Evolutionary conservation across 2,888 invertebrate genomes (phyloP).

Genomic region (Sphecodes monilicornis): DNA sequence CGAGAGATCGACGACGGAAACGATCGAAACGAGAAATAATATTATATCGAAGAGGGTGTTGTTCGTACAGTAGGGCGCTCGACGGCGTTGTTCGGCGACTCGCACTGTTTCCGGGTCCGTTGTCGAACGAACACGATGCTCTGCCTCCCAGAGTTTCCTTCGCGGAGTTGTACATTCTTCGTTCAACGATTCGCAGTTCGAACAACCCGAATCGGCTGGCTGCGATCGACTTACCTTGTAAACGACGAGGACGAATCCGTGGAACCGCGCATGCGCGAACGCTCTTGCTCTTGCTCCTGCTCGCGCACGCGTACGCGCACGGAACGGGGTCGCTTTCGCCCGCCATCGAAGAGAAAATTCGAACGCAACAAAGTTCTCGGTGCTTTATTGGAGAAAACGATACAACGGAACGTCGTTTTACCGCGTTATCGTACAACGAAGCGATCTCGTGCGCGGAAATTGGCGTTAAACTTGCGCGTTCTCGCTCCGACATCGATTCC

Average conservation of each 20-base stretch:
- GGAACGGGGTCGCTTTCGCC: neutral
- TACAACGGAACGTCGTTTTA: neutral
- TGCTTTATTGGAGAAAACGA: neutral
- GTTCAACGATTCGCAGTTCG: neutral
- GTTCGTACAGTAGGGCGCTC: neutral
- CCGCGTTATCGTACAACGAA: neutral
- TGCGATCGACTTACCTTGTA: neutral
- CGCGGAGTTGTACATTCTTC: neutral
- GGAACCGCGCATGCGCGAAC: neutral
- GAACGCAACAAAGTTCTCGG: neutral
- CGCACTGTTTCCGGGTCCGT: neutral
- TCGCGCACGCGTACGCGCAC: neutral
- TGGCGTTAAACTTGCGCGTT: neutral
- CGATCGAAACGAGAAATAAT: neutral
- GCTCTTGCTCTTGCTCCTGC: no score
- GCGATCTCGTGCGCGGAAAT: neutral
- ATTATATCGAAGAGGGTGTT: neutral
- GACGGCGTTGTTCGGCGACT: neutral
- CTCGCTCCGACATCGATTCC: neutral
- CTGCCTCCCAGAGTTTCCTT: neutral
- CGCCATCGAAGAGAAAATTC: neutral
- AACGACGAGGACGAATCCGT: neutral
- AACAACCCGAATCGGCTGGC: neutral
- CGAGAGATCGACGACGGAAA: neutral
- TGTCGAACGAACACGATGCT: neutral